Evolutionary conservation across 2,888 invertebrate species (phyloP).

Genomic region (Lordiphosa fenestrarum): DNA sequence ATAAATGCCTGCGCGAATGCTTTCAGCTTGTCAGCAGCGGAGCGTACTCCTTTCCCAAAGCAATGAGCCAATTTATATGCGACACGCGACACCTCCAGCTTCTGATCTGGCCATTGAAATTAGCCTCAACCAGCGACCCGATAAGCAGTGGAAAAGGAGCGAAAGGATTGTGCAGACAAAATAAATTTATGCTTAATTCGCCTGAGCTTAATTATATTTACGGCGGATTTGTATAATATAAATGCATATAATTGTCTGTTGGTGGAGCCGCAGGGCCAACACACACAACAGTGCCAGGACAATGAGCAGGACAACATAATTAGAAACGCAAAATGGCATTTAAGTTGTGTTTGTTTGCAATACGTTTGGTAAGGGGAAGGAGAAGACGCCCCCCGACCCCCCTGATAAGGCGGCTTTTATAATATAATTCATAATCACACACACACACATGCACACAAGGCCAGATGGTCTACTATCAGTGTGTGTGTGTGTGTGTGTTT

Average conservation of each 20-base stretch:
- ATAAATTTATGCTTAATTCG: slow-evolving; percentile 67
- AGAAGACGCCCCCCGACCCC: too few species aligned
- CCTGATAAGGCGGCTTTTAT: slow-evolving; percentile 29
- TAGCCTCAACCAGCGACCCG: slow-evolving; percentile 17
- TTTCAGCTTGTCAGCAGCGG: slow-evolving; percentile 34
- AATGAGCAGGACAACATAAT: slow-evolving; percentile 46
- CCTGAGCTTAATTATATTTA: slow-evolving; percentile 71
- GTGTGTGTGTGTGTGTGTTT: slow-evolving; percentile 26
- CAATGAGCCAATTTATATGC: slow-evolving; percentile 73
- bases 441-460: slow-evolving; percentile 9
- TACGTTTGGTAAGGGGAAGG: not conserved
- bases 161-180: slow-evolving; percentile 56
- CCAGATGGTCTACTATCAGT: not conserved
- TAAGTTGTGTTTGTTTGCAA: slow-evolving; percentile 26
- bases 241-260: slow-evolving; percentile 55
- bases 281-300: slow-evolving; percentile 13
- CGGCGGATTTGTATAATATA: slow-evolving; percentile 65
- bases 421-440: slow-evolving; percentile 40
- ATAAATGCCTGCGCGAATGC: too few species aligned
- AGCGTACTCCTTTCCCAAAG: slow-evolving; percentile 30
- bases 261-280: slow-evolving; percentile 2
- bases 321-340: slow-evolving; percentile 48
- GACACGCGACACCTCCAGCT: slow-evolving; percentile 41
- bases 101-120: slow-evolving; percentile 14
- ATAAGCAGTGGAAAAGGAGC: slow-evolving; percentile 16